Percentiles rank a stretch among this genome's conserved stretches.
These are phyloP conservation scores for Pelobates cultripes DNA, from an alignment of 2,797 vertebrate genomes.

Conservation along the genomic window DNA sequence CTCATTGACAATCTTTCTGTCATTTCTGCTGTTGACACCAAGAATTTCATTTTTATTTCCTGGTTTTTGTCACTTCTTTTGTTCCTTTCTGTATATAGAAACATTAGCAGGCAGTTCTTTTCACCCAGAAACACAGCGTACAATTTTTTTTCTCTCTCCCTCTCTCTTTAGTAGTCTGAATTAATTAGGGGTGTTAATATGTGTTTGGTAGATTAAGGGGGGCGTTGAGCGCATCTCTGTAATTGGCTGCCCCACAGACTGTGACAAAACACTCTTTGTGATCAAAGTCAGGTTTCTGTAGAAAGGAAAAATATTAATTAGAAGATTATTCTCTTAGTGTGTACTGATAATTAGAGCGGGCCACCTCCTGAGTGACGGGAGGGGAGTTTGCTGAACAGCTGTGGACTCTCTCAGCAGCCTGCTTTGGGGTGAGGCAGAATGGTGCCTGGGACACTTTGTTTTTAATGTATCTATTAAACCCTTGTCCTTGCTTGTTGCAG, in stretches of 20 bases:
- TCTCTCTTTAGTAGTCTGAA: constrained; percentile 70
- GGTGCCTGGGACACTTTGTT: constrained; percentile 1
- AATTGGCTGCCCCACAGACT: constrained; percentile 83
- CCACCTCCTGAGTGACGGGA: constrained; percentile 45
- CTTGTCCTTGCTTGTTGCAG: constrained; percentile 66
- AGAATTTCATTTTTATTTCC: constrained; percentile 11
- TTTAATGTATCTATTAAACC: constrained; percentile 6
- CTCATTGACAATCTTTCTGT: too few species aligned
- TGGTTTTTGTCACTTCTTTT: constrained; percentile 5
- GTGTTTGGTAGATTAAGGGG: constrained; percentile 81
- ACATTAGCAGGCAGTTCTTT: constrained; percentile 25
- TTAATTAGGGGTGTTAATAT: constrained; percentile 86
- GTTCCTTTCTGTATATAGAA: constrained; percentile 24
- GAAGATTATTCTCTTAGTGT: constrained; percentile 76
- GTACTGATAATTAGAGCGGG: constrained; percentile 73
- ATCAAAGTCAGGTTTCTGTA: constrained; percentile 83
- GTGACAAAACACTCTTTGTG: constrained; percentile 84
- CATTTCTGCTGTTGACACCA: too few species aligned
- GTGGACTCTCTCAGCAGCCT: constrained; percentile 39
- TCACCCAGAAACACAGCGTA: constrained; percentile 32
- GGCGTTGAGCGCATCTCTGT: constrained; percentile 82
- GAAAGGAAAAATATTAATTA: constrained; percentile 80
- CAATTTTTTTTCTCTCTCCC: not conserved
- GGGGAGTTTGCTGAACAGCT: constrained; percentile 35
- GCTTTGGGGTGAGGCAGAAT: constrained; percentile 23